Base-by-base conservation (phyloP, 2,797 vertebrate genomes). In the Scleropages formosus region DNA sequence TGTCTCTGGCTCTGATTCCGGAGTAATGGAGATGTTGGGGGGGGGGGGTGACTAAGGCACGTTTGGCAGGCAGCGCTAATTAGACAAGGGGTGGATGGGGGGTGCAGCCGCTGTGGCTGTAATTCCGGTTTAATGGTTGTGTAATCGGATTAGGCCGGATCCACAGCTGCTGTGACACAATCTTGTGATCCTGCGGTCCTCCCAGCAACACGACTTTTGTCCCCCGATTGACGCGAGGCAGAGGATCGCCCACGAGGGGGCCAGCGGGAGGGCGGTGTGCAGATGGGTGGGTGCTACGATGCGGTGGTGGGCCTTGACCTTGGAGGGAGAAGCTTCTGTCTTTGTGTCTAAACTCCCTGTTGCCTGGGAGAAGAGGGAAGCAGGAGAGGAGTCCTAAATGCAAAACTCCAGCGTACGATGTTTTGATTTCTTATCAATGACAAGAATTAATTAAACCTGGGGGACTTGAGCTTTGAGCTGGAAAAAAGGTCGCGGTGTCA, bases 41-140 rank as follows among this genome's bases (percentile, higher is more conserved):
- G 26, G 39, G 47, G 46, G 68, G 16, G 26, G 69, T 58, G 69
- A 72, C 69, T 72, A 44, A n/a, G 69, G 69, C 27, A 58, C 24
- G 69, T 72, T 72, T 59, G 53, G 69, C 69, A 72, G 69, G 51
- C 69, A 22, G 26, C 24, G 69, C 69, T 72, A 72, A 72, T 72
- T 59, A 72, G 69, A 26, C n/a, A 26, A 20, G 53, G 53, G 69
- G 69, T 44, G 69, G 68, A 65, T n/a, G 13, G 24, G 26, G 53
- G 53, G 39, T 39, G 58, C n/a, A 24, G 71, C 49, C 27, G 15
- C 69, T 46, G n/a, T 24, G 58, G 71, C 31, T 73, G 71, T 73
- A 60, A 73, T 73, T 73, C 39, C 71, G 58, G 56, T 61, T 60
- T 61, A 73, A 73, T 73, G 71, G 58, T 61, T 31, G 58, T 73